Base-by-base conservation (phyloP, 2,888 invertebrate genomes). In the Tanypteryx hageni region DNA sequence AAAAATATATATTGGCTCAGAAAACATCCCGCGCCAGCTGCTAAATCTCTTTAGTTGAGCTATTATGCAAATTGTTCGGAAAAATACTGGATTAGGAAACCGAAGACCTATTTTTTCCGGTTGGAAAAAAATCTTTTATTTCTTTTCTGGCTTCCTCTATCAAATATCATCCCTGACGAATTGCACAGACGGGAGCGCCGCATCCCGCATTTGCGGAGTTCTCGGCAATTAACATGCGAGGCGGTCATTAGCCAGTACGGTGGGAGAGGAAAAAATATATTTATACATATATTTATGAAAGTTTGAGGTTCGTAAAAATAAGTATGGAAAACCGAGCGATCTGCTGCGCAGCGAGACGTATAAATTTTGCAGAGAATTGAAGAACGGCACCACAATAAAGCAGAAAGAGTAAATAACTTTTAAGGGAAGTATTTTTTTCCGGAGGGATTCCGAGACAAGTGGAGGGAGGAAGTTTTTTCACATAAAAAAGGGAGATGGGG, bases 311-410 rank as follows among this genome's bases (percentile, higher is more conserved):
- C 13, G 85, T 57, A 58, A 31, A 31, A n/a, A n/a, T 76, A 58
- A 89, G 64, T 44, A 44, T 31, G 31, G 44, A 44, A 68, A 64
- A 89, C n/a, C 31, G 44, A 64, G 27, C 76, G n/a, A 56, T 64
- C 64, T 10, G 44, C 44, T 44, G 89, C 86, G 61, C 31, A 18
- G 86, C 86, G 58, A 89, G 64, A 89, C 89, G 44, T 44, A 89
- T 89, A 64, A 89, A 89, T 89, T 64, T 64, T 31, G 44, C 64
- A 10, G 9, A n/a, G 64, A 89, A 64, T 89, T 89, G 89, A 89
- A 31, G 64, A 64, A 64, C 44, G 64, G 68, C 11, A 64, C 61
- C 44, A 89, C 89, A 89, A 89, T 64, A 89, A 68, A n/a, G 18
- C 61, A 18, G n/a, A 13, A 27, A n/a, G 64, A 31, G 89, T 89